Evolutionary conservation across 1,140 invertebrate genomes (phyloP).

Genomic region (Drosophila novamexicana): DNA sequence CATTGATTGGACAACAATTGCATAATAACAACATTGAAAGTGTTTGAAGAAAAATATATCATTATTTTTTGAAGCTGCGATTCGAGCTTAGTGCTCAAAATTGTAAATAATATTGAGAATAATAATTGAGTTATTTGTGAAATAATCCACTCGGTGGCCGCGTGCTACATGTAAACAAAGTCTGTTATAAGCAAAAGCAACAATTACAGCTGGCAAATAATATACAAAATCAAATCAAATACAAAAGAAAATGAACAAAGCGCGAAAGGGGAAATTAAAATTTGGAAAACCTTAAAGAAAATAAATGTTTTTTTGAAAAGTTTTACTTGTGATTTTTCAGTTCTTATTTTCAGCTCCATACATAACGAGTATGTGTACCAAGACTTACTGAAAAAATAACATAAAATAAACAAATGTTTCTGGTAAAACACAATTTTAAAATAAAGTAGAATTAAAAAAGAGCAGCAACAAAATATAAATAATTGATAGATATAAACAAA

Average conservation of each 20-base stretch:
- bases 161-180: slow-evolving; percentile 13
- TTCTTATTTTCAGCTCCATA: neutral
- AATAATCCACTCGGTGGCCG: slow-evolving; percentile 10
- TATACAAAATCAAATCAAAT: neutral
- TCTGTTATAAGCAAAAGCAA: slow-evolving; percentile 10
- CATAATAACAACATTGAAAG: slow-evolving; percentile 32
- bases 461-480: no score
- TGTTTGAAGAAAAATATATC: slow-evolving; percentile 11
- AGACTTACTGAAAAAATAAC: no score
- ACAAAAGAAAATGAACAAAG: neutral
- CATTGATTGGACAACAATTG: slow-evolving; percentile 38
- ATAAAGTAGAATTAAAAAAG: no score
- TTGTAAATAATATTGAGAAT: slow-evolving; percentile 2
- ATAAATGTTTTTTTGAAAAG: neutral
- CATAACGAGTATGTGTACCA: no score
- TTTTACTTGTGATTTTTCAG: slow-evolving; percentile 1
- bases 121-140: slow-evolving; percentile 12
- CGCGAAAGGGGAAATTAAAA: neutral
- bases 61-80: neutral
- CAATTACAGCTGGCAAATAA: neutral
- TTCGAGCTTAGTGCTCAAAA: neutral
- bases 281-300: slow-evolving; percentile 1
- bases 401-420: no score
- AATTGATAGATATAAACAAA: no score
- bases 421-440: no score